Evolutionary conservation across 1,140 invertebrate species (phyloP).

Genomic region (Matsumurasca onukii): DNA sequence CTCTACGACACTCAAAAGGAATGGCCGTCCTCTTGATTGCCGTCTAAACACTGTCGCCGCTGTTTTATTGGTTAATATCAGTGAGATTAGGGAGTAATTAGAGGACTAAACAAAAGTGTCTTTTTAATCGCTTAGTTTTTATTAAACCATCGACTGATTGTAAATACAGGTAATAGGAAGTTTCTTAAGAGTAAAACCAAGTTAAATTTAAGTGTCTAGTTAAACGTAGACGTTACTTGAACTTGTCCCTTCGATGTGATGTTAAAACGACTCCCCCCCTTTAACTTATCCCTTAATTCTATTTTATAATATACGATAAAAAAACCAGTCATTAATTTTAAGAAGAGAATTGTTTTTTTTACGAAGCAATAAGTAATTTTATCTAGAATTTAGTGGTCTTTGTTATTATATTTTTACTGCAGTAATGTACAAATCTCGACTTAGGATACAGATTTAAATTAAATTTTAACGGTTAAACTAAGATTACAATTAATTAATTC

Average conservation of each 20-base stretch:
- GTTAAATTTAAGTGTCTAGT: constrained; percentile 38
- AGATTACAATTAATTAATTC: constrained; percentile 33
- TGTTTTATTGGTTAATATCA: constrained; percentile 37
- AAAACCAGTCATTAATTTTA: constrained; percentile 43
- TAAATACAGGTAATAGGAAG: constrained; percentile 46
- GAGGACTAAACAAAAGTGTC: constrained; percentile 41
- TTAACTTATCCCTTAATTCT: constrained; percentile 29
- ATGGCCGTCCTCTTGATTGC: constrained; percentile 59
- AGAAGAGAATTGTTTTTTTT: constrained; percentile 43
- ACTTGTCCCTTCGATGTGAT: constrained; percentile 42
- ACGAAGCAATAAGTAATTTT: constrained; percentile 41
- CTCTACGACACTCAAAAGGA: constrained; percentile 59
- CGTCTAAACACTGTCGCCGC: constrained; percentile 33
- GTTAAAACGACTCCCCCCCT: constrained; percentile 35
- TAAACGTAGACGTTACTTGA: constrained; percentile 42
- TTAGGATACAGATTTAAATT: constrained; percentile 39
- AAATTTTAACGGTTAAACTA: constrained; percentile 38
- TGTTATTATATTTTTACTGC: constrained; percentile 32
- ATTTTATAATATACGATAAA: constrained; percentile 29
- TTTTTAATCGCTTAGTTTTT: constrained; percentile 42
- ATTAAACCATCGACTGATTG: constrained; percentile 42
- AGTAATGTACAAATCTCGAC: constrained; percentile 42
- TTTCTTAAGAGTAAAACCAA: constrained; percentile 39
- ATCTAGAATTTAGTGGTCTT: constrained; percentile 38
- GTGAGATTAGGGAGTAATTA: constrained; percentile 43